Conservation (phyloP, 2,113 vertebrate genomes). For the Mesocricetus auratus region DNA sequence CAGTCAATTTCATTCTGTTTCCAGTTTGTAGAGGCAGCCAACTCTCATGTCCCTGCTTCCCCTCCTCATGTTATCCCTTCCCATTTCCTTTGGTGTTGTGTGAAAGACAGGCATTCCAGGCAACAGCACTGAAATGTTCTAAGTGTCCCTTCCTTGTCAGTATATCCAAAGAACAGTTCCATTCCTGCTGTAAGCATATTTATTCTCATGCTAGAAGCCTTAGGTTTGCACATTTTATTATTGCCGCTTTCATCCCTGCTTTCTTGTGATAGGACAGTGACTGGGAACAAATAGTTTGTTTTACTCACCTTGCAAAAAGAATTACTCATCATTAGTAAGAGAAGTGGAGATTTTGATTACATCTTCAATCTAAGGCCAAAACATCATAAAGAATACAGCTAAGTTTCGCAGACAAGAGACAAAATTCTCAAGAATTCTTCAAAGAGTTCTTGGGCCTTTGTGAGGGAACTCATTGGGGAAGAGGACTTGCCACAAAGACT, state of each 20-base stretch:
- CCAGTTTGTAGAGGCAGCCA: not conserved
- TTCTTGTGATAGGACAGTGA: not conserved
- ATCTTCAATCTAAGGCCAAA: not conserved
- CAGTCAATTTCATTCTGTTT: slow-evolving; percentile 33
- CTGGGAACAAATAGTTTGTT: not conserved
- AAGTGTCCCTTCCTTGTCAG: not conserved
- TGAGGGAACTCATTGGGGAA: not conserved
- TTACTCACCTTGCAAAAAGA: not conserved
- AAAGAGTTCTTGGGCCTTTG: not conserved
- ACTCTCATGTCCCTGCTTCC: not conserved
- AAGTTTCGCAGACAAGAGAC: not conserved
- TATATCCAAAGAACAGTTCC: not conserved
- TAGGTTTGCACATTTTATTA: not conserved
- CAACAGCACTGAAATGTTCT: not conserved
- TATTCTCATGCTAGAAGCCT: not conserved
- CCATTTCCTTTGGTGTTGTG: not conserved
- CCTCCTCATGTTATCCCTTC: not conserved
- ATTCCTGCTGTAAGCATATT: not conserved
- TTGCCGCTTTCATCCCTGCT: not conserved
- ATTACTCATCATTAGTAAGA: not conserved
- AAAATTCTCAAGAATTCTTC: slow-evolving; percentile 1
- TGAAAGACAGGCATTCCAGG: not conserved
- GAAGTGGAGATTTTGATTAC: not conserved
- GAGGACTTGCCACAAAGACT: not conserved
- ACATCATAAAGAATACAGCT: not conserved